Evolutionary conservation across 2,797 vertebrate genomes (phyloP).

Genomic region (Miichthys miiuy): DNA sequence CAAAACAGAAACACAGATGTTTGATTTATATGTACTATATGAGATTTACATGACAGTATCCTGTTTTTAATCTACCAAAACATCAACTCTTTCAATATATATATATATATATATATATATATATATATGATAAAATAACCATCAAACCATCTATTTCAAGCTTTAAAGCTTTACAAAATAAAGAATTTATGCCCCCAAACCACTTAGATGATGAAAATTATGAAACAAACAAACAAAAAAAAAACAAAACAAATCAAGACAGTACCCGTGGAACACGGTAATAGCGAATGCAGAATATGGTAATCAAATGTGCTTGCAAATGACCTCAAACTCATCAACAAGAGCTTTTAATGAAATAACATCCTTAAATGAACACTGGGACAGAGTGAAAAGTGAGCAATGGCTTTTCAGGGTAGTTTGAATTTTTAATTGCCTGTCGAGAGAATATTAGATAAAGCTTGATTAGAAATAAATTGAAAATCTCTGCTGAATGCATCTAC

Average conservation of each 20-base stretch:
- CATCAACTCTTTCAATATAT: too few relatives aligned
- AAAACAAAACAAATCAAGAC: constrained; percentile 19
- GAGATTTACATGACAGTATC: too few relatives aligned
- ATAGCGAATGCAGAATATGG: constrained; percentile 70
- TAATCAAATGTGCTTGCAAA: constrained; percentile 86
- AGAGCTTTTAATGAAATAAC: constrained; percentile 90
- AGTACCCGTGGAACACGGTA: constrained; percentile 50
- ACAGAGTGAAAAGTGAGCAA: constrained; percentile 88
- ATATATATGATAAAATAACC: too few relatives aligned
- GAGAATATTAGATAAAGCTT: constrained; percentile 90
- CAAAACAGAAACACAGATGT: too few relatives aligned
- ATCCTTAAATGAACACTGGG: constrained; percentile 85
- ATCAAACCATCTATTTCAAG: too few relatives aligned
- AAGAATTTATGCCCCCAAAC: too few relatives aligned
- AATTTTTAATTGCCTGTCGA: constrained; percentile 90
- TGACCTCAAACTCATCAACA: constrained; percentile 87
- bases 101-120: too few relatives aligned
- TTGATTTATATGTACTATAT: too few relatives aligned
- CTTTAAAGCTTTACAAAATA: too few relatives aligned
- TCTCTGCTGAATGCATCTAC: constrained; percentile 85
- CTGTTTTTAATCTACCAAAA: too few relatives aligned
- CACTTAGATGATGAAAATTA: constrained; percentile 4
- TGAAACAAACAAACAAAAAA: constrained; percentile 13
- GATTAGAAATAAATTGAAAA: constrained; percentile 91
- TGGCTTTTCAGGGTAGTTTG: constrained; percentile 87